phyloP scores from a whole-genome alignment of 2,113 vertebrate species.

The Clupea harengus region DNA sequence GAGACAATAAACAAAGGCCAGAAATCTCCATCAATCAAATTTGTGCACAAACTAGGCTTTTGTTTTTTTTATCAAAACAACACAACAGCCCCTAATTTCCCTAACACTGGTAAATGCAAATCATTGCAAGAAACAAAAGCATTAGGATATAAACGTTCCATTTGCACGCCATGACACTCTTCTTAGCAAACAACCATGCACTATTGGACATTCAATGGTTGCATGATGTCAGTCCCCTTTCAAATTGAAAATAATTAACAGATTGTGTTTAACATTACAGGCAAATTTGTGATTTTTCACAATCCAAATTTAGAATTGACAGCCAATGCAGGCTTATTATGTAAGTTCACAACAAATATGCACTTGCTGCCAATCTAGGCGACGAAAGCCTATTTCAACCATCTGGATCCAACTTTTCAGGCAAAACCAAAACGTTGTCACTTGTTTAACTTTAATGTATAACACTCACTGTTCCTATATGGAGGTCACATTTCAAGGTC shows the following conservation, averaged over 20 bases:
- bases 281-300: not conserved
- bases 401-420: conserved; percentile 17
- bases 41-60: conserved; percentile 14
- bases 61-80: not conserved
- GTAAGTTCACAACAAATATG: not conserved
- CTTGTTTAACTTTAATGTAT: not conserved
- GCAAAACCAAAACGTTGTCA: not conserved
- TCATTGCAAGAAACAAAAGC: conserved; percentile 20
- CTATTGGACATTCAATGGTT: conserved; percentile 22
- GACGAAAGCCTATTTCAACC: not conserved
- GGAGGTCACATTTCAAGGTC: conserved; percentile 11
- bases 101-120: not conserved
- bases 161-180: not conserved
- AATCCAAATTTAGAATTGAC: not conserved
- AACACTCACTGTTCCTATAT: not conserved
- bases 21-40: conserved; percentile 9
- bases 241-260: not conserved
- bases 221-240: not conserved
- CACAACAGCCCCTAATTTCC: conserved; percentile 14
- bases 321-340: not conserved
- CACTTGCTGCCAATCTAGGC: not conserved
- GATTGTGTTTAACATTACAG: not conserved
- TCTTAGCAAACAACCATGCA: conserved; percentile 21
- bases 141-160: conserved; percentile 18
- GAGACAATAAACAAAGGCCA: conserved; percentile 34